phyloP scores from a whole-genome alignment of 1,140 invertebrate species.

The Drosophila seguyi region DNA sequence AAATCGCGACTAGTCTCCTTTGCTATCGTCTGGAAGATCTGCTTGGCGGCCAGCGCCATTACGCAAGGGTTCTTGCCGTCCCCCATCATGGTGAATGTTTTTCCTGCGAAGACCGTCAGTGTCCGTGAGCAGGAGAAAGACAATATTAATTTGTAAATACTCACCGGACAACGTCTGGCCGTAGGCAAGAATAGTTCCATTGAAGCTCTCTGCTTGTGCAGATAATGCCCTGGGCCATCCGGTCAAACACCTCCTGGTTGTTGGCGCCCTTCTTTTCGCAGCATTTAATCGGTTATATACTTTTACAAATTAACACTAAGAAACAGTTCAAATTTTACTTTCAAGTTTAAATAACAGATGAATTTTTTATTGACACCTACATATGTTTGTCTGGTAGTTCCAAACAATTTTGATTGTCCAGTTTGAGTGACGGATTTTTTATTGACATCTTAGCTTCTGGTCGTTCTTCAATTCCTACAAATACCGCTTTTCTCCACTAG shows the following conservation, averaged over 20 bases:
- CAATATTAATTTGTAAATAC: slow-evolving; percentile 63
- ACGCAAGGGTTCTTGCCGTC: slow-evolving; percentile 90
- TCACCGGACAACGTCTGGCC: slow-evolving; percentile 95
- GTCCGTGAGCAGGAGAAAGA: not conserved
- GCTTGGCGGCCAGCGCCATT: slow-evolving; percentile 89
- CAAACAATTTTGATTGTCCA: not conserved
- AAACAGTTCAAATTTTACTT: too few relatives aligned
- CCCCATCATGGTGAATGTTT: slow-evolving; percentile 89
- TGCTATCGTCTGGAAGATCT: slow-evolving; percentile 91
- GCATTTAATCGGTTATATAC: not conserved
- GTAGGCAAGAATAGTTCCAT: slow-evolving; percentile 96
- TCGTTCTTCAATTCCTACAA: not conserved
- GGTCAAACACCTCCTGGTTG: slow-evolving; percentile 89
- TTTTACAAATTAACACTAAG: too few relatives aligned
- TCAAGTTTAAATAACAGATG: too few relatives aligned
- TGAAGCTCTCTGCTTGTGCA: slow-evolving; percentile 91
- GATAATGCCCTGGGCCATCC: slow-evolving; percentile 89
- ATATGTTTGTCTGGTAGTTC: too few relatives aligned
- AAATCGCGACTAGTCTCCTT: slow-evolving; percentile 88
- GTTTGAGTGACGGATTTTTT: not conserved
- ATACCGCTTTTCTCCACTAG: not conserved
- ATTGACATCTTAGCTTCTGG: not conserved
- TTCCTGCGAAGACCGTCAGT: slow-evolving; percentile 62
- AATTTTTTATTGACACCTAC: too few relatives aligned
- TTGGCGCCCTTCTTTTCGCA: slow-evolving; percentile 77